These are phyloP conservation scores for Drosophila jambulina DNA, from an alignment of 1,140 invertebrate genomes.

Conservation along the genomic window DNA sequence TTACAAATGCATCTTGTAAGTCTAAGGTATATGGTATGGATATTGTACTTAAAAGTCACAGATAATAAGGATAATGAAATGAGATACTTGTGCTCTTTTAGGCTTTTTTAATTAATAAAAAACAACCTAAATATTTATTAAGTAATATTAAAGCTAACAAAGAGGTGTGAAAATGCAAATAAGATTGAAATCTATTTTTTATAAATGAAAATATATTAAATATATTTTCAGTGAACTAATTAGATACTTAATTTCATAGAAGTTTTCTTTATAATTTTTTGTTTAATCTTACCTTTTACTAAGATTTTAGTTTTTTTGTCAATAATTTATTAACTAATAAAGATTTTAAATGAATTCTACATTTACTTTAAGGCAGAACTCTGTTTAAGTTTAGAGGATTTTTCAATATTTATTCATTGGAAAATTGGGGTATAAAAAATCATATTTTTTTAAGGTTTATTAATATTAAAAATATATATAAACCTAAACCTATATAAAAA, in stretches of 20 bases:
- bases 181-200: not conserved
- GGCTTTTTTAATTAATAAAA: not conserved
- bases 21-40: not conserved
- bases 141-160: not conserved
- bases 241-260: not conserved
- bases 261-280: not conserved
- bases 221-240: not conserved
- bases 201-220: not conserved
- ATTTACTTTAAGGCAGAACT: too few species aligned
- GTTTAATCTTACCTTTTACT: not conserved
- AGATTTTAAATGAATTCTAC: too few species aligned
- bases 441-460: too few species aligned
- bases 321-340: too few species aligned
- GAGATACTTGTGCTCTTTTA: not conserved
- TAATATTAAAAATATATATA: too few species aligned
- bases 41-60: not conserved
- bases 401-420: too few species aligned
- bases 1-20: not conserved
- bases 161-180: not conserved
- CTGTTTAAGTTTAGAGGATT: too few species aligned
- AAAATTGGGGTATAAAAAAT: too few species aligned
- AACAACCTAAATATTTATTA: not conserved
- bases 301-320: not conserved
- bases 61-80: too few species aligned
- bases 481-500: too few species aligned